These are phyloP conservation scores for Gnathonemus longibarbis DNA, from an alignment of 2,113 vertebrate genomes.

Conservation along the genomic window DNA sequence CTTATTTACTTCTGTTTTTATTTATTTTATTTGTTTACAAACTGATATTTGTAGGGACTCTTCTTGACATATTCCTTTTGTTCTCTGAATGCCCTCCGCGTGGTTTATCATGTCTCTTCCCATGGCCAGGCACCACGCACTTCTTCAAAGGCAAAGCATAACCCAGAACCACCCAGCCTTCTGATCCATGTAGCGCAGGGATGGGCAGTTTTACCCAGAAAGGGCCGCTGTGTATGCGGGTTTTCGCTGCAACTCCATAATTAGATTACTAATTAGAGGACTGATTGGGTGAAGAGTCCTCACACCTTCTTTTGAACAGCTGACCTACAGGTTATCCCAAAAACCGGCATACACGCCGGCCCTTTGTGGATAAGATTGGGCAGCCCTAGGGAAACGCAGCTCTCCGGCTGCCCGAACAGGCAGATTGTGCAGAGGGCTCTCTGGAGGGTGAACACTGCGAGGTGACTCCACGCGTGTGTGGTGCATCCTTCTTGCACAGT, in stretches of 20 bases:
- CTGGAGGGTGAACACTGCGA: background rate
- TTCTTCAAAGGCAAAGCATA: background rate
- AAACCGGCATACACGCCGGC: background rate
- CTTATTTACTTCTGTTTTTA: background rate
- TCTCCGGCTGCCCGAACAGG: background rate
- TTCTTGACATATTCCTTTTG: background rate
- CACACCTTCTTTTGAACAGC: background rate
- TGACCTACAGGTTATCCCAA: background rate
- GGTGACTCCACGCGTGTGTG: background rate
- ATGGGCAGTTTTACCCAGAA: background rate
- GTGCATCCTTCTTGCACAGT: background rate
- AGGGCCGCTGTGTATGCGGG: background rate
- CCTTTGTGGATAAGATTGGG: background rate
- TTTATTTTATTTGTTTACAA: background rate
- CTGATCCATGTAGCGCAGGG: background rate
- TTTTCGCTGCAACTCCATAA: background rate
- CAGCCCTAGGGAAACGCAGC: too few relatives aligned
- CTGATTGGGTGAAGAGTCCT: background rate
- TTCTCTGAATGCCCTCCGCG: background rate
- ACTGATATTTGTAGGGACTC: background rate
- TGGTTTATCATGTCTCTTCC: background rate
- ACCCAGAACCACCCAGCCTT: background rate
- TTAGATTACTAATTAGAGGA: background rate
- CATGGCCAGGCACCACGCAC: too few relatives aligned
- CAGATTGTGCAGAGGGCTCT: background rate